phyloP scores from a whole-genome alignment of 2,113 vertebrate species.

The Sinocyclocheilus grahami region DNA sequence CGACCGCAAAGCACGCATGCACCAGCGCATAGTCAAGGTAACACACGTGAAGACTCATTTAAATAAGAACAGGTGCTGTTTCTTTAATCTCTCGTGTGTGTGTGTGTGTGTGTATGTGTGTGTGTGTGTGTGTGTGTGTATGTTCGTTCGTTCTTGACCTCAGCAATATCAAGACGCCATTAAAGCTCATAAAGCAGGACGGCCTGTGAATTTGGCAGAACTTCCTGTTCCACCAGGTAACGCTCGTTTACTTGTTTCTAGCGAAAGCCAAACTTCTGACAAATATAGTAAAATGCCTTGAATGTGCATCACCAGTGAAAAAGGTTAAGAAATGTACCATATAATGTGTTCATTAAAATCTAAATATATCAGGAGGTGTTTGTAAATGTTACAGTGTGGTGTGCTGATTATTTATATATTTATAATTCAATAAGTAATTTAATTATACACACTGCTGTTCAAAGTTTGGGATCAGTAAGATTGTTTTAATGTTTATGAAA shows the following conservation, averaged over 20 bases:
- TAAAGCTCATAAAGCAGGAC: slow-evolving; percentile 82
- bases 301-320: neutral
- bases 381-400: neutral
- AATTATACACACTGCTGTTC: too few relatives aligned
- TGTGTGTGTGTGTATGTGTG: neutral
- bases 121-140: slow-evolving; percentile 8
- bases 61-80: too few relatives aligned
- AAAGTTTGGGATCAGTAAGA: too few relatives aligned
- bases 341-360: too few relatives aligned
- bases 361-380: too few relatives aligned
- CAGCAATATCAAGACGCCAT: slow-evolving; percentile 94
- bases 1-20: slow-evolving; percentile 90
- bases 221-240: slow-evolving; percentile 89
- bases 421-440: too few relatives aligned
- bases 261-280: neutral
- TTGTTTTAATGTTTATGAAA: too few relatives aligned
- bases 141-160: slow-evolving; percentile 28
- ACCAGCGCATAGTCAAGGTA: slow-evolving; percentile 89
- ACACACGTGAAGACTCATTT: too few relatives aligned
- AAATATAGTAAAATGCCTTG: neutral
- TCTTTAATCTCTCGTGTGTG: slow-evolving; percentile 1
- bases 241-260: neutral
- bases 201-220: slow-evolving; percentile 79
- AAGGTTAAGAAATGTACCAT: too few relatives aligned
- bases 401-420: too few relatives aligned